A percentile compares a stretch with the other conserved stretches of the same genome.
These are phyloP conservation scores for Hydraecia micacea DNA, from an alignment of 2,888 invertebrate species.

Conservation along the genomic window DNA sequence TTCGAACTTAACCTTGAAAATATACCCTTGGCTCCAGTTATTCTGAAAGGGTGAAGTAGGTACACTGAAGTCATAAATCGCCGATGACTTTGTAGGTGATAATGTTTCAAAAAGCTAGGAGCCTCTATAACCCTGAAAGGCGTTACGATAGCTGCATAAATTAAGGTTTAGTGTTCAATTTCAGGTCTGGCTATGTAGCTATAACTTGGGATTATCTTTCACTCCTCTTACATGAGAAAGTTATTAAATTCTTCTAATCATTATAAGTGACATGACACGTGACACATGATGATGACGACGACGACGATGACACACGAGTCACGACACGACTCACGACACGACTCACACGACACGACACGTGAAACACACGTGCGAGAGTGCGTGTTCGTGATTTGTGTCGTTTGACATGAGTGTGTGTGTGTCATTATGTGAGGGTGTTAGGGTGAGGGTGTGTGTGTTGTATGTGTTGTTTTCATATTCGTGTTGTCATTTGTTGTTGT, in stretches of 20 bases:
- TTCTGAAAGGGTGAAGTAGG: conserved; percentile 14
- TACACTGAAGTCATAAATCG: conserved; percentile 28
- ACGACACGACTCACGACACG: too few relatives aligned
- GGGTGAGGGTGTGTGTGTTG: too few relatives aligned
- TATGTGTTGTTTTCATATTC: too few relatives aligned
- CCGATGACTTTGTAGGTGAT: conserved; percentile 18
- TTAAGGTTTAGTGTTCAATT: not conserved
- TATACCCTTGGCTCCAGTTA: conserved; percentile 16
- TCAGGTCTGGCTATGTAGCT: not conserved
- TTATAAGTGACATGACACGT: too few relatives aligned
- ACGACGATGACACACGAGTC: too few relatives aligned
- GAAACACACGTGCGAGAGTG: too few relatives aligned
- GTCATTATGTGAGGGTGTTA: too few relatives aligned
- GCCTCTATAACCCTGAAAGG: not conserved
- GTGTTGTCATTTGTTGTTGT: too few relatives aligned
- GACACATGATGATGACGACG: too few relatives aligned
- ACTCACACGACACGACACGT: too few relatives aligned
- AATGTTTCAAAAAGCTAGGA: not conserved
- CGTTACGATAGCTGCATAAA: not conserved
- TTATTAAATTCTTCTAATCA: not conserved
- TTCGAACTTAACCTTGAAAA: conserved; percentile 41
- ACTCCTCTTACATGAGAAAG: not conserved
- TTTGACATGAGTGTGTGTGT: too few relatives aligned
- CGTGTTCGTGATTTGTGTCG: too few relatives aligned
- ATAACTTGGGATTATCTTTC: conserved; percentile 1